Conservation (phyloP, 2,113 vertebrate species). For the Tenrec ecaudatus region DNA sequence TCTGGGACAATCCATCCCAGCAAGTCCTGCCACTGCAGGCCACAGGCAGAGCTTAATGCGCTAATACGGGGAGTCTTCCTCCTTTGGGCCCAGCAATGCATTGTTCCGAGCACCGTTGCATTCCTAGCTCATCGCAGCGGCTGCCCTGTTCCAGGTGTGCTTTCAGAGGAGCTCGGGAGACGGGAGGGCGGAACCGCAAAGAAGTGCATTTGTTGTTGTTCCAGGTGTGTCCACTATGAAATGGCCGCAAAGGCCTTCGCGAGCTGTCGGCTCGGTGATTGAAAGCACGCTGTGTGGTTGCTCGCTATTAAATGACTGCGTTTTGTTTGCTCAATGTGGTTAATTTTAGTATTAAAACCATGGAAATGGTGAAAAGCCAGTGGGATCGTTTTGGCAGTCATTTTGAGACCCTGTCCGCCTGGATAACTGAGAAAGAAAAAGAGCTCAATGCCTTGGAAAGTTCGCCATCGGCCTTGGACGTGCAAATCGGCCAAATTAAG, state of each 20-base stretch:
- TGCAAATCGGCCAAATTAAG: slow-evolving; percentile 92
- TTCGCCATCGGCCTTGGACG: slow-evolving; percentile 89
- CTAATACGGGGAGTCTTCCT: neutral
- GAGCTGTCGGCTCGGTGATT: slow-evolving; percentile 43
- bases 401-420: slow-evolving; percentile 91
- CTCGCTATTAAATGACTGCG: slow-evolving; percentile 81
- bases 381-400: slow-evolving; percentile 94
- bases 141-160: neutral
- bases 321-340: slow-evolving; percentile 88
- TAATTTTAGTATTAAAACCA: slow-evolving; percentile 93
- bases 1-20: neutral
- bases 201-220: neutral
- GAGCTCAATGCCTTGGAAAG: slow-evolving; percentile 89
- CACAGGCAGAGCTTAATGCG: neutral
- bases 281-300: slow-evolving; percentile 65
- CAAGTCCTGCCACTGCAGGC: neutral
- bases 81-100: neutral
- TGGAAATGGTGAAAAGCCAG: slow-evolving; percentile 92
- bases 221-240: neutral
- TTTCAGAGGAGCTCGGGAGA: slow-evolving; percentile 14
- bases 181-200: neutral
- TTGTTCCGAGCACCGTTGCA: neutral
- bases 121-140: neutral
- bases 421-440: slow-evolving; percentile 94
- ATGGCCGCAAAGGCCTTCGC: slow-evolving; percentile 28